Evolutionary conservation across 2,888 invertebrate genomes (phyloP).

Genomic region (Glyphotaelius pellucidus): DNA sequence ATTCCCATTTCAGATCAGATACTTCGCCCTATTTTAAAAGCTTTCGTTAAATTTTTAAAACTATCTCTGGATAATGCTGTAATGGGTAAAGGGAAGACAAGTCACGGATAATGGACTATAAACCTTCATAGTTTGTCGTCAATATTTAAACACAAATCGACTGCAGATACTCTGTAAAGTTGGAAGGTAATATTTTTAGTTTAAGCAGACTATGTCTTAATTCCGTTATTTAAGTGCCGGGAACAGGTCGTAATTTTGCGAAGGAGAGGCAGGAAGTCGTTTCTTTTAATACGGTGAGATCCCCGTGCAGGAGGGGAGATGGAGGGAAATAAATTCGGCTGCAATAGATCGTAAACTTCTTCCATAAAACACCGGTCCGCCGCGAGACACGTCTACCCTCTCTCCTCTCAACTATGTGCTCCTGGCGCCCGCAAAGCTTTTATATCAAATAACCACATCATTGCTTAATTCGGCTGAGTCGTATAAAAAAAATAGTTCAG

Average conservation of each 20-base stretch:
- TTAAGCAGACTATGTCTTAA: not conserved
- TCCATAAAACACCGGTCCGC: slow-evolving; percentile 33
- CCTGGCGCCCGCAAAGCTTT: not conserved
- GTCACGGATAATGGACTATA: not conserved
- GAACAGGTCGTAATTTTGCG: slow-evolving; percentile 43
- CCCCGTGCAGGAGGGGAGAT: not conserved
- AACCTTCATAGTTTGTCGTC: not conserved
- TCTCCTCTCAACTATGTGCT: not conserved
- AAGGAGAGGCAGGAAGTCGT: slow-evolving; percentile 9
- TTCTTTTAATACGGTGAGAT: slow-evolving; percentile 9
- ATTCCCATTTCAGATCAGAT: not conserved
- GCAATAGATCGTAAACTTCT: slow-evolving; percentile 42
- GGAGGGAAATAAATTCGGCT: slow-evolving; percentile 19
- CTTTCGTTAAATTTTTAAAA: not conserved
- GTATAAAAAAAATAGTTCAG: not conserved
- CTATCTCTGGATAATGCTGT: not conserved
- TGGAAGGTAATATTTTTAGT: not conserved
- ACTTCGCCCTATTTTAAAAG: not conserved
- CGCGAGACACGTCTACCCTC: not conserved
- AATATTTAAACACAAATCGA: not conserved
- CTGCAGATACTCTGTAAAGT: not conserved
- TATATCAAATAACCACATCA: not conserved
- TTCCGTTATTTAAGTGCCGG: slow-evolving; percentile 4
- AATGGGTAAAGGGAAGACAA: not conserved
- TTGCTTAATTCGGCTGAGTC: not conserved